These are phyloP conservation scores for Arnoldichthys spilopterus DNA, from an alignment of 2,797 vertebrate species.

Conservation along the genomic window DNA sequence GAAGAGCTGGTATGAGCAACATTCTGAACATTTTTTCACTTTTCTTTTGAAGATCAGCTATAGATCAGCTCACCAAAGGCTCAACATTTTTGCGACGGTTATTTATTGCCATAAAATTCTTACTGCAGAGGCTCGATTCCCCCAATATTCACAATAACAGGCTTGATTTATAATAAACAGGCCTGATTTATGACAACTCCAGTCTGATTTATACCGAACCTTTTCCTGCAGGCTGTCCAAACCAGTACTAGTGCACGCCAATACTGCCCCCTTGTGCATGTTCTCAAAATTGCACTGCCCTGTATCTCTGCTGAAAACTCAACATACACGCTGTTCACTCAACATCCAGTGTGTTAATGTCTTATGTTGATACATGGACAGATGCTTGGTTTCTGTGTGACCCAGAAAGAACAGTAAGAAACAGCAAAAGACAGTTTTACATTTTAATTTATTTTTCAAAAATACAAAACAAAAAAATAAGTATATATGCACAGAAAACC, in stretches of 20 bases:
- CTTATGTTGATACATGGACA: not conserved
- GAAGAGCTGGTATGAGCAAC: too few species aligned
- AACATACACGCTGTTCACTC: not conserved
- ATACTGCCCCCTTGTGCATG: conserved; percentile 48
- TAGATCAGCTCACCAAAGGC: too few species aligned
- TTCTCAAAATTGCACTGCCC: not conserved
- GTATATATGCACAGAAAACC: conserved; percentile 82
- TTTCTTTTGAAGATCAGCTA: too few species aligned
- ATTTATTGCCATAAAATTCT: too few species aligned
- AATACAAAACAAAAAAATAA: conserved; percentile 86
- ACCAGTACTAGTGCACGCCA: not conserved
- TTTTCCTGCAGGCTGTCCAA: not conserved
- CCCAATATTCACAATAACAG: not conserved
- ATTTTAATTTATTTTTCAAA: conserved; percentile 83
- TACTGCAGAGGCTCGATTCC: too few species aligned
- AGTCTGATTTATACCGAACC: not conserved
- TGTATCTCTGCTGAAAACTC: not conserved
- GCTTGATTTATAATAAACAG: too few species aligned
- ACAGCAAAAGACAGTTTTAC: conserved; percentile 44
- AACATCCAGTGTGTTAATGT: not conserved
- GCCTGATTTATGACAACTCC: too few species aligned
- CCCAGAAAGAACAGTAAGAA: not conserved
- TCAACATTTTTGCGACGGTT: too few species aligned
- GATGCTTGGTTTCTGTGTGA: too few species aligned
- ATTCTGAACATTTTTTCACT: too few species aligned